Evolutionary conservation across 64 coral and sea anemone genomes (phyloP), one percentile per base, ranked within the genome.

Genomic region (Exaiptasia diaphana): DNA sequence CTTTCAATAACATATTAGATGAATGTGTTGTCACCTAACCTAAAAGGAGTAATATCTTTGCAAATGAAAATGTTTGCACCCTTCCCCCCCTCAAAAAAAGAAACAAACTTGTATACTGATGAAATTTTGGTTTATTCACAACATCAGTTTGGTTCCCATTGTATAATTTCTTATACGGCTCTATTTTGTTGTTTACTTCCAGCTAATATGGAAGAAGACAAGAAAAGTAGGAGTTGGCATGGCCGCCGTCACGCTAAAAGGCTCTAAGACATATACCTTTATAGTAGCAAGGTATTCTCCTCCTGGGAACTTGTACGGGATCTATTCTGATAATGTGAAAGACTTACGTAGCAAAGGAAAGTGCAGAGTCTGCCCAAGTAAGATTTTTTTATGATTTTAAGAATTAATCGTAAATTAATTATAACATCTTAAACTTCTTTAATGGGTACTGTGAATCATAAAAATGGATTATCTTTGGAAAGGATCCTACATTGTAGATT

Each of bases 161-260:
- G 30, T 0, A 65, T 4, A 28, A 62, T 3, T 31, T n/a, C 5
- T 31, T 18, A n/a, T n/a, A n/a, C n/a, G n/a, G n/a, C 13, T 65
- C 30, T 15, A 12, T 65, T 1, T 65, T 34, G 1, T 20, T 18
- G 1, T 20, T n/a, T n/a, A n/a, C n/a, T n/a, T n/a, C n/a, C n/a
- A 91, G 89, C 27, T 85, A 14, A 73, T 91, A 8, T 91, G 89
- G 89, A 91, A 86, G 64, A 72, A 73, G n/a, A 85, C 89, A 1
- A 85, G 20, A 21, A 68, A 65, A 56, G 41, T 91, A 10, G 61
- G 61, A 5, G 31, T 65, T 37, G 89, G 89, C 26, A 81, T 91
- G 7, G 81, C 60, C 15, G 69, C 79, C 44, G 89, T 74, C 1
- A 64, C 76, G 24, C 77, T 85, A 20, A 68, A 65, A 41, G 74